Evolutionary conservation across 2,113 vertebrate genomes (phyloP), one percentile per base, ranked within the genome.

Genomic region (Pterocles burchelli): DNA sequence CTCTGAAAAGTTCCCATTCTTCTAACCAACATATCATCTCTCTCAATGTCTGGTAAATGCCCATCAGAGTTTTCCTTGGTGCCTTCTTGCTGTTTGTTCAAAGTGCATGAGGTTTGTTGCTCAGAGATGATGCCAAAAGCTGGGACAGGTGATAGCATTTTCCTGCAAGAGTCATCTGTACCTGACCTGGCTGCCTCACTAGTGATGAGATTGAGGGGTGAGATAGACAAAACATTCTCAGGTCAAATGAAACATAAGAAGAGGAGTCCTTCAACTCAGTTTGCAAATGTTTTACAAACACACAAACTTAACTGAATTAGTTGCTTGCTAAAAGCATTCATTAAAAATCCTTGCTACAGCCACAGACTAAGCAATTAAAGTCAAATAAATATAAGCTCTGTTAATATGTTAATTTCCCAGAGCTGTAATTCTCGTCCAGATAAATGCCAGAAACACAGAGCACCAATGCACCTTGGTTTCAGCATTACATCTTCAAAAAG

Each of bases 1-100:
- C 97, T 98, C 22, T 93, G 97, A 71, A 96, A 98, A 21, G 84
- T 94, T 81, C 97, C 89, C 21, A 98, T 97, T 94, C 98, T 98
- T 63, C 98, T 98, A 80, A 98, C 95, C 96, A 98, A 95, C 98
- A 98, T 98, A 89, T 99, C 98, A 74, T 99, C 98, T 94, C 98
- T 98, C 77, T 98, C 97, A 86, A 96, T 77, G 84, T 98, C 97
- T 61, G 98, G 98, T 51, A 95, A 57, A 29, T 6, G 73, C 49
- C 49, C 65, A 15, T 96, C 84, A 16, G 97, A 95, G 70, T 98
- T 98, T 85, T 98, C 92, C 70, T 97, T 48, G 3, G 90, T 57
- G 77, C 29, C 66, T 80, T 88, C 78, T 17, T 81, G 86, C 66
- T 10, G 17, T 72, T 95, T 29, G 13, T 70, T 94, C 48, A 79